Evolutionary conservation across 2,888 invertebrate genomes (phyloP), one percentile per base, ranked within the genome.

Genomic region (Schrankia costaestrigalis): DNA sequence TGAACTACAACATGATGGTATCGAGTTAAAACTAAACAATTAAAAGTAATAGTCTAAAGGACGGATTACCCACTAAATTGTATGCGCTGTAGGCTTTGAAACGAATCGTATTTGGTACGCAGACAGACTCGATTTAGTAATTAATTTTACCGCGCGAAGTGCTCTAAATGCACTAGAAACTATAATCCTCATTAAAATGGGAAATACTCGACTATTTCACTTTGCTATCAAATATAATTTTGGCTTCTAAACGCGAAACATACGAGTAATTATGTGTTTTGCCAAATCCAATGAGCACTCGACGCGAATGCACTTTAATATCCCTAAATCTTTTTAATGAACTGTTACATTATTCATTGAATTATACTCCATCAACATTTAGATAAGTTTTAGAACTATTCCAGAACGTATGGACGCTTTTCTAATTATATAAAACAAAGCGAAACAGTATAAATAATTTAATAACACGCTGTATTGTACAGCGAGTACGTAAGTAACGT

Each of bases 121-220:
- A 78, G 75, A 67, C 78, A 79, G 76, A 76, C 75, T 62, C 78
- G 77, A 81, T 85, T 81, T 81, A 79, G 83, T 87, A 84, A 86
- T 87, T 87, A 87, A 87, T 84, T 86, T 83, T 76, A 78, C 78
- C 71, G 73, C 72, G 75, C 70, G 76, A 83, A 84, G 81, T 83
- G 70, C 83, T 78, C 80, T 71, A 80, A 86, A 86, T 84, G 85
- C 83, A 83, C 76, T 72, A 78, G 80, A 80, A 84, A 83, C 84
- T 81, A 81, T 86, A 85, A 86, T 86, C 84, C 85, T 76, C 78
- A 81, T 82, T 83, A 82, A 85, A 85, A 81, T 80, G 65, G 83
- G 78, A 84, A 79, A 83, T 78, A 83, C 68, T 71, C 76, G 75
- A 68, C 81, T 78, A 79, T 85, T n/a, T 84, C 82, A 74, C 74